phyloP scores from a whole-genome alignment of 1,140 invertebrate genomes.

The Centruroides vittatus region DNA sequence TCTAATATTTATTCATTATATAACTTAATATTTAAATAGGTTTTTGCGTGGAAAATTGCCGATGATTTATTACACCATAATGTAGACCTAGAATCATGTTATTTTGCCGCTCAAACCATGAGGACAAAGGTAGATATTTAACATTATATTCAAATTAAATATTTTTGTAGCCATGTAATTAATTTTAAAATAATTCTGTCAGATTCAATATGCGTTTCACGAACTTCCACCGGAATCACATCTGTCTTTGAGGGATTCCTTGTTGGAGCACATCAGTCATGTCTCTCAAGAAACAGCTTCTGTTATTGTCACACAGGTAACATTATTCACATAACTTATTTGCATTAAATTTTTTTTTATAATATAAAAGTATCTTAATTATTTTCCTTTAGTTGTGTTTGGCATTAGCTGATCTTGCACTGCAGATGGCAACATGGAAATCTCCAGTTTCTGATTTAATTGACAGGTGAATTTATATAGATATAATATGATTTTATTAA shows the following conservation, averaged over 20 bases:
- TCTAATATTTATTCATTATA: too few relatives aligned
- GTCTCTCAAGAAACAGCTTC: slow-evolving; percentile 64
- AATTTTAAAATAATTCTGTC: not conserved
- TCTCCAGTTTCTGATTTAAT: slow-evolving; percentile 74
- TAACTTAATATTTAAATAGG: slow-evolving; percentile 30
- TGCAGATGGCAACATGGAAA: slow-evolving; percentile 90
- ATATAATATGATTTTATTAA: not conserved
- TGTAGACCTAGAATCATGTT: slow-evolving; percentile 75
- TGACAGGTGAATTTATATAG: slow-evolving; percentile 36
- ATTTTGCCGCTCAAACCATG: slow-evolving; percentile 97
- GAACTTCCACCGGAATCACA: slow-evolving; percentile 79
- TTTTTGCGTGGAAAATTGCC: slow-evolving; percentile 87
- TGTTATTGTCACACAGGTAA: slow-evolving; percentile 73
- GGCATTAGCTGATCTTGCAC: slow-evolving; percentile 76
- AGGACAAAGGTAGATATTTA: slow-evolving; percentile 61
- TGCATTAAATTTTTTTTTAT: not conserved
- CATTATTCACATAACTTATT: slow-evolving; percentile 1
- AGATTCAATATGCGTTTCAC: slow-evolving; percentile 71
- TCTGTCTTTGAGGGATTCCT: slow-evolving; percentile 70
- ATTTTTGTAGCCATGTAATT: too few relatives aligned
- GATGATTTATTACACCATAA: slow-evolving; percentile 82
- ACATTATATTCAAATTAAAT: slow-evolving; percentile 3
- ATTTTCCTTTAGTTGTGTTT: slow-evolving; percentile 51
- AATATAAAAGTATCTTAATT: not conserved
- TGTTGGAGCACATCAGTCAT: slow-evolving; percentile 72